A percentile compares a stretch with the other conserved stretches of the same genome.
Conservation (phyloP, 2,797 vertebrate species). For the Ceyx erithaca region DNA sequence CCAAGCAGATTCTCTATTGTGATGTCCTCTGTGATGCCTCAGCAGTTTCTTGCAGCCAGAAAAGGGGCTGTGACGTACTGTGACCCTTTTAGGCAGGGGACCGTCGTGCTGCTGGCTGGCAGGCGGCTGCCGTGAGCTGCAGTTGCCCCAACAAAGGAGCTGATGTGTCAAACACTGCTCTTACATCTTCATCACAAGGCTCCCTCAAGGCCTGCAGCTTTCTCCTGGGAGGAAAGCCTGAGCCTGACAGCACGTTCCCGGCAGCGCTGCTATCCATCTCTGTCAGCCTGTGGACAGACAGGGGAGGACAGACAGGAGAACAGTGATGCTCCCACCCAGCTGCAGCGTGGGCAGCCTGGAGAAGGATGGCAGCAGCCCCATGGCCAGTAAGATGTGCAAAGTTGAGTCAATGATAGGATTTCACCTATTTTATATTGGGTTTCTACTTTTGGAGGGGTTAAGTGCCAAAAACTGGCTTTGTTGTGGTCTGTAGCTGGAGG, state of each 20-base stretch:
- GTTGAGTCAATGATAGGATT: background rate
- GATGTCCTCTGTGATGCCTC: accelerated
- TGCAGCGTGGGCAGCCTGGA: accelerated
- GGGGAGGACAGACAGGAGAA: background rate
- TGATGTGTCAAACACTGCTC: background rate
- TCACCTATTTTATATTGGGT: background rate
- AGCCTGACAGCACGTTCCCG: background rate
- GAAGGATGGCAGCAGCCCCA: background rate
- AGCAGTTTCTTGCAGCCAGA: accelerated
- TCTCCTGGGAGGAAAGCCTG: background rate
- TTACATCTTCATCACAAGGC: conserved; percentile 29
- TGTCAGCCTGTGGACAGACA: background rate
- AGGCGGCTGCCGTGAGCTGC: background rate
- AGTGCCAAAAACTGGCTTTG: background rate
- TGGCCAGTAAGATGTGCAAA: background rate
- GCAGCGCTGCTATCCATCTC: conserved; percentile 1
- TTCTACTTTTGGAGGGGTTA: background rate
- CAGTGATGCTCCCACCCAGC: background rate
- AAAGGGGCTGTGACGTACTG: accelerated
- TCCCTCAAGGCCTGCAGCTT: background rate
- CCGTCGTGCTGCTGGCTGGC: accelerated
- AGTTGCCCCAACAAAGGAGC: background rate
- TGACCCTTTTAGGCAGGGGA: background rate
- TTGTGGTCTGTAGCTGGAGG: accelerated
- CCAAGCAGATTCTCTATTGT: accelerated